A percentile compares a stretch with the other conserved stretches of the same genome.
Conservation (phyloP, 2,888 invertebrate species). For the Rotaria magnacalcarata region DNA sequence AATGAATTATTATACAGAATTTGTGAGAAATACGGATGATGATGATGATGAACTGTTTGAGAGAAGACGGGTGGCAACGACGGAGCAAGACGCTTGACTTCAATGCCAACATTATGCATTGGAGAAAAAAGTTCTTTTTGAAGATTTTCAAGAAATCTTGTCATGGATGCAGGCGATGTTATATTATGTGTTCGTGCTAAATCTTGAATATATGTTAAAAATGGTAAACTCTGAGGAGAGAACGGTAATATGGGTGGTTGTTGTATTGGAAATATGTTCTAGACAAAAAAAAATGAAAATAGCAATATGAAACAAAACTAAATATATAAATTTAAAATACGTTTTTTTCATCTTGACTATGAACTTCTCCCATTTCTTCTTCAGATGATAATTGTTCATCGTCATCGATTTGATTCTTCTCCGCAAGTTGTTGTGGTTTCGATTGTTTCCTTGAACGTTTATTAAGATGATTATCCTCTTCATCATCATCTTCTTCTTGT, state of each 20-base stretch:
- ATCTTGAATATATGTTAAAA: not conserved
- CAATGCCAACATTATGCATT: not conserved
- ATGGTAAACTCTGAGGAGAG: not conserved
- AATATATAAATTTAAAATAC: not conserved
- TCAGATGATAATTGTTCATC: not conserved
- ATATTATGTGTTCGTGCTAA: conserved; percentile 11
- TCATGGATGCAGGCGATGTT: not conserved
- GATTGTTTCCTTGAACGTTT: conserved; percentile 3
- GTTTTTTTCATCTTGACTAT: not conserved
- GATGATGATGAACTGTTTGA: conserved; percentile 23
- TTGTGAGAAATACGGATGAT: conserved; percentile 10
- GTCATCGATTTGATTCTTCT: not conserved
- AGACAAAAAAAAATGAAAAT: not conserved
- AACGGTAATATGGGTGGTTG: not conserved
- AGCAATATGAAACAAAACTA: not conserved
- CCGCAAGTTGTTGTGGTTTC: not conserved
- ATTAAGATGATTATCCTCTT: not conserved
- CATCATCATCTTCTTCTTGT: not conserved
- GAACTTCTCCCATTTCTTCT: not conserved
- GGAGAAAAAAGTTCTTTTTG: not conserved
- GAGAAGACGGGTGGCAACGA: not conserved
- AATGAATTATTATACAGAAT: not conserved
- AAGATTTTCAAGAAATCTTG: conserved; percentile 7
- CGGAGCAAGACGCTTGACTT: not conserved
- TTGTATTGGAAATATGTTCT: not conserved